Evolutionary conservation across 2,113 vertebrate genomes (phyloP), one percentile per base, ranked within the genome.

Genomic region (Lasiurus borealis): DNA sequence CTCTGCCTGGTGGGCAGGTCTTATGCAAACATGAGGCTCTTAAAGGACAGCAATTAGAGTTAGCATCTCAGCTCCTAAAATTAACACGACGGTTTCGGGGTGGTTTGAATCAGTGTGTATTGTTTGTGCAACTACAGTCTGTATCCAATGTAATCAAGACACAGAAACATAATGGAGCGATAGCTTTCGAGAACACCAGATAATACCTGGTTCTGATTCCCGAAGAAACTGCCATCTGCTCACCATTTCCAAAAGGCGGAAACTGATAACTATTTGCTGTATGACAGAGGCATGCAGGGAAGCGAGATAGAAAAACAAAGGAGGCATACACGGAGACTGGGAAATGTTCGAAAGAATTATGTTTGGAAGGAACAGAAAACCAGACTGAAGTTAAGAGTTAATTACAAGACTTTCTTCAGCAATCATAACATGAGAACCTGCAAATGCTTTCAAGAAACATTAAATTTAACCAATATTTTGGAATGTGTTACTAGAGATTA

Each of bases 151-250:
- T 69, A 85, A 18, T 80, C 34, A 93, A 89, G 18, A 3, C 19
- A 71, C 14, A 34, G 48, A 93, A 95, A 93, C 29, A 62, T 73
- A 91, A 69, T 40, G 78, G 15, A 2, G 5, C 2, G 57, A 88
- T 18, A 83, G 23, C 19, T 68, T 81, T 23, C 31, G 93, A 95
- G 68, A 83, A 91, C 23, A 87, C 95, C 64, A 95, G 12, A 44
- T 80, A 86, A 84, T 40, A 93, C 7, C 16, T 73, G 84, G 6
- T 23, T 93, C 77, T 52, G 64, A 91, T 93, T 92, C 21, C 50
- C 27, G 34, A 78, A 88, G 34, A 27, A 85, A 69, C 25, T 34
- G 34, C 46, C 16, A 64, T 64, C 50, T 85, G 23, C 44, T 77
- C 19, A 50, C 40, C 23, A 15, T 82, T 48, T 91, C 83, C 12